These are phyloP conservation scores for Gyrodactylus bullatarudis DNA, from an alignment of 1,140 invertebrate species.

Conservation along the genomic window DNA sequence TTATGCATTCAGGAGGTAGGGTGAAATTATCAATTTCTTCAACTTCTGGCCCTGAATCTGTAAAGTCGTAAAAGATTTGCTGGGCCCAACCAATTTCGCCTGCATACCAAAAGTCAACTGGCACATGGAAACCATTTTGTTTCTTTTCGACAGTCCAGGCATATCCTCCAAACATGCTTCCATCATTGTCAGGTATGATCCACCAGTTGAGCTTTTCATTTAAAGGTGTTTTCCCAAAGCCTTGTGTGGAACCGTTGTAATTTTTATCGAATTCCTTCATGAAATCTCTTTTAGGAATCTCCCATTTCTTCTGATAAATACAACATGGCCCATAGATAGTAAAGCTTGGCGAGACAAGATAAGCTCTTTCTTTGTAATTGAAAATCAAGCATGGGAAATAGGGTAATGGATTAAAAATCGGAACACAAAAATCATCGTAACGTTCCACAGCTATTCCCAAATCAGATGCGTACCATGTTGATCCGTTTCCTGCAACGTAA, in stretches of 20 bases:
- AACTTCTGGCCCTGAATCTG: not conserved
- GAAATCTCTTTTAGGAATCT: not conserved
- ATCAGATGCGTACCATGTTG: not conserved
- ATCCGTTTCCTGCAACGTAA: not conserved
- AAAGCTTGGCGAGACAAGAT: not conserved
- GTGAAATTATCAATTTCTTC: not conserved
- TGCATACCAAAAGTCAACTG: conserved; percentile 3
- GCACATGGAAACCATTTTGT: not conserved
- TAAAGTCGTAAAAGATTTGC: conserved; percentile 5
- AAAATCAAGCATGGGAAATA: not conserved
- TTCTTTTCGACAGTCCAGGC: not conserved
- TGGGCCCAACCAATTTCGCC: conserved; percentile 1
- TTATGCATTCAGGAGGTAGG: not conserved
- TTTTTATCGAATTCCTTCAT: not conserved
- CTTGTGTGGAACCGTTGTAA: not conserved
- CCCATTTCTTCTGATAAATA: not conserved
- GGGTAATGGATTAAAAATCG: not conserved
- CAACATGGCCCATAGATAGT: not conserved
- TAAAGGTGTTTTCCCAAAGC: not conserved
- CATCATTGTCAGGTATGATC: not conserved
- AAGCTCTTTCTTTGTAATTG: not conserved
- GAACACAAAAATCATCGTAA: not conserved
- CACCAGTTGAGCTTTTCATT: not conserved
- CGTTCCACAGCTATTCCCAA: not conserved
- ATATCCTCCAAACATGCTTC: not conserved